Evolutionary conservation across 1,140 invertebrate species (phyloP), one percentile per base, ranked within the genome.

Genomic region (Meloidogyne hapla): DNA sequence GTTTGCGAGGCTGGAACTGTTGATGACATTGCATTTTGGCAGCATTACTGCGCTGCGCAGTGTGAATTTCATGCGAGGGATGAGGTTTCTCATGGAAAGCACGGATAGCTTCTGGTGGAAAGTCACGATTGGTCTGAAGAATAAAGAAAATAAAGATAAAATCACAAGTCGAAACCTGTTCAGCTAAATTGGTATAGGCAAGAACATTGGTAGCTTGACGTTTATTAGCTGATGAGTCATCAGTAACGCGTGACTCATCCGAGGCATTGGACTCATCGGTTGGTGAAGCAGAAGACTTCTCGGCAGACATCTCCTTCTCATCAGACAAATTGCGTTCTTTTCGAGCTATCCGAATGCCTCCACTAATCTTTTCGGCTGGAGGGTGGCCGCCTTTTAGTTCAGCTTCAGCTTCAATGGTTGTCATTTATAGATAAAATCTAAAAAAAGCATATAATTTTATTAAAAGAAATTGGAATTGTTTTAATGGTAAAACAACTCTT

Each of bases 331-430:
- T 83, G n/a, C 67, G 38, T 63, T 83, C 81, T 61, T 83, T 81
- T 25, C 78, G 72, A 9, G 79, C 79, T 1, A 80, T 82, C 15
- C 79, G 79, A 18, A 80, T 63, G 18, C 80, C 80, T 23, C 79
- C 79, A 13, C 42, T 78, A 69, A 80, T 82, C 61, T 80, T 80
- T 38, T 80, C 79, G n/a, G 79, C 79, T 40, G 79, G 79, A 3
- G 80, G 15, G 61, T 82, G 79, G 0, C 79, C 79, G 1, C 79
- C 73, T 28, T 79, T 79, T 0, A 64, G n/a, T 75, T 79, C 18
- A 5, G 48, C 48, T 56, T 56, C 48, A 56, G 48, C n/a, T n/a
- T 56, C 48, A 56, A 56, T 56, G 8, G 48, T 56, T 8, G 48
- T n/a, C 48, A 56, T 56, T n/a, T 56, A 33, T 33, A 33, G 8